These are phyloP conservation scores for Cladopsammia gracilis DNA, from an alignment of 64 coral and sea anemone genomes.

Conservation along the genomic window DNA sequence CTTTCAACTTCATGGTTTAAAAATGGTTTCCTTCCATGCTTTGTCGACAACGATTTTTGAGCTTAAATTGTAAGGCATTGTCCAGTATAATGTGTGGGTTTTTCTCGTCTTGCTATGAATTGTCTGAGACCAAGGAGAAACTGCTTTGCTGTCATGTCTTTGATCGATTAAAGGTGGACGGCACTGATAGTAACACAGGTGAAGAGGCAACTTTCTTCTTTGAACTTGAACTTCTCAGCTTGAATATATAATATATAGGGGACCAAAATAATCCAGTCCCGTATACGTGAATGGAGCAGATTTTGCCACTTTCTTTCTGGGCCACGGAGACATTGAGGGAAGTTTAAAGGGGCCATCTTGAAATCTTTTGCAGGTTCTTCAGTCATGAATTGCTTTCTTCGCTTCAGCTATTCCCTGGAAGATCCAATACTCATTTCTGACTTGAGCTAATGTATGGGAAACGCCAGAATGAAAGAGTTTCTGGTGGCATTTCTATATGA, in stretches of 20 bases:
- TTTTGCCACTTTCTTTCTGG: constrained; percentile 27
- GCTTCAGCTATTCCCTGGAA: no score
- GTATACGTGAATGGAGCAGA: neutral
- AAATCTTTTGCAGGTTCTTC: constrained; percentile 24
- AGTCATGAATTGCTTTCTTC: constrained; percentile 38
- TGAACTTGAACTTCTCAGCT: no score
- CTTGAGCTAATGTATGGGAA: no score
- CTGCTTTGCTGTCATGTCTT: constrained; percentile 34
- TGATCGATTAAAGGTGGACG: constrained; percentile 42
- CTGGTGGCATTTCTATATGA: neutral
- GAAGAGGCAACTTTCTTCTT: constrained; percentile 35
- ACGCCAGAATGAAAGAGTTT: constrained; percentile 8
- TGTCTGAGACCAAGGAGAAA: constrained; percentile 26
- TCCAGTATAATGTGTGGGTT: no score
- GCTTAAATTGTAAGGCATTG: constrained; percentile 35
- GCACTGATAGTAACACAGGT: constrained; percentile 50
- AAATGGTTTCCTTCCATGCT: constrained; percentile 39
- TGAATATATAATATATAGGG: constrained; percentile 33
- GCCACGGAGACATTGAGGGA: constrained; percentile 22
- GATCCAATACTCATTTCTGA: no score
- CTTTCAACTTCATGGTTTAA: constrained; percentile 15
- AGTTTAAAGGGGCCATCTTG: constrained; percentile 19
- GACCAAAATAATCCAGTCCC: constrained; percentile 34
- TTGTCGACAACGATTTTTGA: constrained; percentile 6
- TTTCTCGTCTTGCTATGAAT: no score